These are phyloP conservation scores for Agonopterix heracliana DNA, from an alignment of 2,888 invertebrate species.

Conservation along the genomic window DNA sequence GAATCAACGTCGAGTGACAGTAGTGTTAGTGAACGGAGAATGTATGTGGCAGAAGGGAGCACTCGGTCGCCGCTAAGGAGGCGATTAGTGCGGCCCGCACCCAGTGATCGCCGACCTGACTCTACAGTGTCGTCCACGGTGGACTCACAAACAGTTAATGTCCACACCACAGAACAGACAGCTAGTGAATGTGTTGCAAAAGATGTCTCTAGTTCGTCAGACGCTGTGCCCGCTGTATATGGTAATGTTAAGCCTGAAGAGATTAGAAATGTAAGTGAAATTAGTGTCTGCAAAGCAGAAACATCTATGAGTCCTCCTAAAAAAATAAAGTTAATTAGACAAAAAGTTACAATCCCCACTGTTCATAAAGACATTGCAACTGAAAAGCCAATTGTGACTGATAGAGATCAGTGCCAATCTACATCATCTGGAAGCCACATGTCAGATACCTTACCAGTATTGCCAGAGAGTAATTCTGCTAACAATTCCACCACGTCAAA, in stretches of 20 bases:
- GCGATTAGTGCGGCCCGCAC: constrained; percentile 57
- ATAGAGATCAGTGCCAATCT: constrained; percentile 54
- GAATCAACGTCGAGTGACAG: constrained; percentile 69
- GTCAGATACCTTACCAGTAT: constrained; percentile 5
- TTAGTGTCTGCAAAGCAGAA: constrained; percentile 71
- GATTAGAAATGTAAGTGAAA: constrained; percentile 66
- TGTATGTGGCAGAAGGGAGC: constrained; percentile 31
- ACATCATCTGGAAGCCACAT: constrained; percentile 43
- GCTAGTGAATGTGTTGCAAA: constrained; percentile 50
- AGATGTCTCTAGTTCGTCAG: constrained; percentile 70
- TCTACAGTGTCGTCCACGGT: constrained; percentile 68
- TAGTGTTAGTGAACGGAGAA: constrained; percentile 55
- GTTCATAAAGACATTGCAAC: constrained; percentile 32
- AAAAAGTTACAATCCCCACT: constrained; percentile 44
- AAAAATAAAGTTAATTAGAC: constrained; percentile 68
- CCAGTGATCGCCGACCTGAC: constrained; percentile 58
- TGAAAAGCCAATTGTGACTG: constrained; percentile 24
- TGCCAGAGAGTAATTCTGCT: constrained; percentile 4
- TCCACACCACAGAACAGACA: constrained; percentile 34
- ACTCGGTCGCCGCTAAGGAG: constrained; percentile 54
- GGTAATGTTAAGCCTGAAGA: constrained; percentile 60
- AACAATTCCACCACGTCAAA: neutral
- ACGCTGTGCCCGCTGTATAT: constrained; percentile 53
- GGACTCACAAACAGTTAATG: constrained; percentile 46
- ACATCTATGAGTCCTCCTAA: constrained; percentile 59